Conservation (phyloP, 2,113 vertebrate species). For the Dinomys branickii region DNA sequence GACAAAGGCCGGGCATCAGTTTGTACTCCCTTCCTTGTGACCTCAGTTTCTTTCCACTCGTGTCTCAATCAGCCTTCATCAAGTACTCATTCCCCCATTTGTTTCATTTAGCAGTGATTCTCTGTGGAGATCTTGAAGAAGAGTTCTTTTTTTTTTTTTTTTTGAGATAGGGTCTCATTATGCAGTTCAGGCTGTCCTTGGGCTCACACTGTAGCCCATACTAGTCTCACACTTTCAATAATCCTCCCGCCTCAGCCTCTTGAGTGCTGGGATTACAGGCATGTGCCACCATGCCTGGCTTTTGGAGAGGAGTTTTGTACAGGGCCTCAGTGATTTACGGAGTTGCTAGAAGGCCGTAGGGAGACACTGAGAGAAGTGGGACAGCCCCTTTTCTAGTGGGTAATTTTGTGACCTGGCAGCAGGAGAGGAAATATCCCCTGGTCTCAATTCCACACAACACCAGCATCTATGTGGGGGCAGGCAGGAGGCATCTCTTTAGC, state of each 20-base stretch:
- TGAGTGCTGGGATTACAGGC: too few species aligned
- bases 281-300: too few species aligned
- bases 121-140: neutral
- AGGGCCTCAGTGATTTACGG: neutral
- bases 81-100: neutral
- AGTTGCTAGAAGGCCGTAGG: neutral
- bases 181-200: too few species aligned
- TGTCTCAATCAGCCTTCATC: neutral
- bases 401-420: neutral
- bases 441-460: neutral
- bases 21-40: neutral
- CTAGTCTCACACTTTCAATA: too few species aligned
- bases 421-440: neutral
- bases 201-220: too few species aligned
- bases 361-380: neutral
- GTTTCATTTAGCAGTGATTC: neutral
- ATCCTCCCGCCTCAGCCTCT: too few species aligned
- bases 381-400: neutral
- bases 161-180: too few species aligned
- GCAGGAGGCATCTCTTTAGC: neutral
- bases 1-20: neutral
- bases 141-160: neutral
- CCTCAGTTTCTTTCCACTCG: neutral
- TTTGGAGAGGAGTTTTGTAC: neutral
- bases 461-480: neutral